Evolutionary conservation across 1,140 invertebrate genomes (phyloP), one percentile per base, ranked within the genome.

Genomic region (Phthorimaea operculella): DNA sequence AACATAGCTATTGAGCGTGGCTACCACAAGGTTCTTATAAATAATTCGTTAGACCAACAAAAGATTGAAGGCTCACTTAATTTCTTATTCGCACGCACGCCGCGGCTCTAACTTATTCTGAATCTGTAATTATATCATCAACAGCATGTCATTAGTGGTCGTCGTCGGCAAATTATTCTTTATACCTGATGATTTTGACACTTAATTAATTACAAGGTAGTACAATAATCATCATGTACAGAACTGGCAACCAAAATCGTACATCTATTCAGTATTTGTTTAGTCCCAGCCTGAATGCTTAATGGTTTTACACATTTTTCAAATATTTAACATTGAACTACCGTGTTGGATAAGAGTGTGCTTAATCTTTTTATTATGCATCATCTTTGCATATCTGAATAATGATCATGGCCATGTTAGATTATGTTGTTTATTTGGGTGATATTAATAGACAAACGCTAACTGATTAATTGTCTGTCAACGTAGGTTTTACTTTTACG

Each of bases 41-140:
- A 60, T 71, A 68, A 79, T 79, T 66, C 65, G 67, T 74, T 76
- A 70, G 62, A 70, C 65, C 58, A 76, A 83, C 78, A 80, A 81
- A 79, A 79, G 72, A 75, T 73, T 74, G 70, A 74, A 74, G 69
- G 69, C 65, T 81, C 77, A 70, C 72, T 74, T 76, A 74, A 80
- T 79, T 76, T 81, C 74, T 71, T 72, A 83, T 70, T 74, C 80
- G 60, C 80, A 79, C 76, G 78, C 75, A 76, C 62, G 55, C 47
- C 28, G 52, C 64, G 65, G 14, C 15, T 16, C 9, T 16, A 9
- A 50, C 52, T 69, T 67, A 72, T 72, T 67, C 64, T n/a, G 63
- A 64, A 72, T 64, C 63, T 47, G 16, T 66, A 70, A 73, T 77
- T 71, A 67, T 68, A 68, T 64, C 60, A 60, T 68, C 63, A 68